Base-by-base conservation (phyloP, 2,113 vertebrate species). In the Entelurus aequoreus region DNA sequence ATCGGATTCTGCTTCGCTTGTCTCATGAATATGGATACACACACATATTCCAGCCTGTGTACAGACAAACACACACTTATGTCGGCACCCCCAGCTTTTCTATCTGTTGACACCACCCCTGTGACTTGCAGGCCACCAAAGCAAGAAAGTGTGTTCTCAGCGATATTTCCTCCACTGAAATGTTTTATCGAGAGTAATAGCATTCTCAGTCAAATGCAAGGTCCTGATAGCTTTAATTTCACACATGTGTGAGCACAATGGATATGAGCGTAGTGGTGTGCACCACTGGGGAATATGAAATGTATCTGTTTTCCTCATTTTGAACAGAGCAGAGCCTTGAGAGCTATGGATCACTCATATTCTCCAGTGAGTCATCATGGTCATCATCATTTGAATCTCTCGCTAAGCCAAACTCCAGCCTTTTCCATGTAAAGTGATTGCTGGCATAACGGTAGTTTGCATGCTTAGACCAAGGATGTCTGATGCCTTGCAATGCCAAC, bases 11-110 rank as follows among this genome's bases (percentile, higher is more conserved):
- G 74, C 66, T 72, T 63, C 36, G 15, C 63, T 60, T 71, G 6
- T 52, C 42, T 90, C 87, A 95, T 94, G 92, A 95, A 95, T 95
- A 94, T 94, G 91, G 90, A 92, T 81, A 5, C 93, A 90, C 89
- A 86, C 8, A 78, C 65, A 68, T 13, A 44, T 44, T 44, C 54
- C 11, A 58, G 63, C 58, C 53, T 70, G 57, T 57, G 66, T 54
- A 65, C 66, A 56, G 57, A 50, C 59, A 55, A 15, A 13, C 66
- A 57, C 37, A 50, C 48, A 61, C 44, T 6, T 40, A 16, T 36
- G 44, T 21, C 8, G 1, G 5, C 50, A 48, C 35, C 2, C 3
- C 62, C 48, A 62, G 38, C 57, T 80, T 68, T 86, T 81, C 83
- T 80, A 87, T 87, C 79, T 77, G 77, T 81, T 87, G 87, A 74